Percentiles rank a stretch among this genome's conserved stretches.
Evolutionary conservation across 2,888 invertebrate species (phyloP).

Genomic region (Taenaris catops): DNA sequence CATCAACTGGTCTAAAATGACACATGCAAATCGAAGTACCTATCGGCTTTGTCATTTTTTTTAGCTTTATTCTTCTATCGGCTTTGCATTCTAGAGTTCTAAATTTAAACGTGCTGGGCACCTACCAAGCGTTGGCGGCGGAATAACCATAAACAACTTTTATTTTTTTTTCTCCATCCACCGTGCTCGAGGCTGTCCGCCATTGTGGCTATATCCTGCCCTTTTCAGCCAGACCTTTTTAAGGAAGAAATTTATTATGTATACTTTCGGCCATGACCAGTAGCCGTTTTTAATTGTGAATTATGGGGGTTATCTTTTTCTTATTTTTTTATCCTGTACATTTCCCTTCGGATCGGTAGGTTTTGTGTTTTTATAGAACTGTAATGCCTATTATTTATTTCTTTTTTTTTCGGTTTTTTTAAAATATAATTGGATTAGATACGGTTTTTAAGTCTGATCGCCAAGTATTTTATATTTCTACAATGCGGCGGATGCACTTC

Average conservation of each 20-base stretch:
- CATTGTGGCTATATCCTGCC: constrained; percentile 72
- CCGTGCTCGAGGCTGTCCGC: constrained; percentile 49
- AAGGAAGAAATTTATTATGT: constrained; percentile 76
- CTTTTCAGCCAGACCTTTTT: constrained; percentile 75
- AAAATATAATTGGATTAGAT: constrained; percentile 55
- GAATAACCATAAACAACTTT: constrained; percentile 70
- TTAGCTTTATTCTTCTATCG: background rate
- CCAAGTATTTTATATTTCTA: constrained; percentile 50
- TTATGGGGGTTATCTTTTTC: constrained; percentile 63
- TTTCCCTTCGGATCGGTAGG: constrained; percentile 67
- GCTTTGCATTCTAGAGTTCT: constrained; percentile 35
- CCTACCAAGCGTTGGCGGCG: constrained; percentile 63
- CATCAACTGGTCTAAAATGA: no score
- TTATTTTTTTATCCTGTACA: constrained; percentile 32
- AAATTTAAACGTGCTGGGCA: constrained; percentile 57
- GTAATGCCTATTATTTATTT: constrained; percentile 52
- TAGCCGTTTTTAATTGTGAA: constrained; percentile 78
- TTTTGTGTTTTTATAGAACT: constrained; percentile 60
- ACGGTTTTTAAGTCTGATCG: constrained; percentile 54
- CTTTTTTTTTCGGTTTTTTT: constrained; percentile 39
- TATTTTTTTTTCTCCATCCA: constrained; percentile 61
- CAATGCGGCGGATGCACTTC: constrained; percentile 58
- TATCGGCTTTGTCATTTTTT: no score
- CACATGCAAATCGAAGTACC: no score
- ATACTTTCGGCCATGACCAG: constrained; percentile 74